phyloP scores from a whole-genome alignment of 23 tunicate genomes.

The Ciona savignyi region DNA sequence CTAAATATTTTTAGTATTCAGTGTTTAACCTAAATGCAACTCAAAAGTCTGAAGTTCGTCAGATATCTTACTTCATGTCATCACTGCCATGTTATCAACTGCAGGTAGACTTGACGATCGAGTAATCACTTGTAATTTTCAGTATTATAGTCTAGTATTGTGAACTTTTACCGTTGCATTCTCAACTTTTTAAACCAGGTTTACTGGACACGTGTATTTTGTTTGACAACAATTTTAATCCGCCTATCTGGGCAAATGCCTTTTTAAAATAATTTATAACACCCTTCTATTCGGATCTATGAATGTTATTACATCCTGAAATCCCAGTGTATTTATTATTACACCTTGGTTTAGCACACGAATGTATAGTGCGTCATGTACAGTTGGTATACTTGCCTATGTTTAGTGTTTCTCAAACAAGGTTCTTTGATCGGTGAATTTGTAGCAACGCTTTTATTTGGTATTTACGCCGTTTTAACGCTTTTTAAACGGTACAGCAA shows the following conservation, averaged over 20 bases:
- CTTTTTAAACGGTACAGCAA: neutral
- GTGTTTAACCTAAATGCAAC: too few relatives aligned
- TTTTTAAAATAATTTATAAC: neutral
- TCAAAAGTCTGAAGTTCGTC: too few relatives aligned
- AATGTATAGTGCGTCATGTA: too few relatives aligned
- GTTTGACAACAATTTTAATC: neutral
- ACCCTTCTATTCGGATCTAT: neutral
- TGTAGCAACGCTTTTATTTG: neutral
- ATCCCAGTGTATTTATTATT: neutral
- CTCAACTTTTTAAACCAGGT: neutral
- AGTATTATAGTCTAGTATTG: neutral
- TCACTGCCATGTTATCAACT: neutral
- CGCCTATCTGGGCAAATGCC: neutral
- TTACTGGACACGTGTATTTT: neutral
- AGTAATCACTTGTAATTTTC: neutral
- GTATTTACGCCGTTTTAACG: neutral
- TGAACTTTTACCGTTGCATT: neutral
- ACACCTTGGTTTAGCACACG: too few relatives aligned
- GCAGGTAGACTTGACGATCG: conserved; percentile 1
- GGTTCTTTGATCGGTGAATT: neutral
- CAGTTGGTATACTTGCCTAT: neutral
- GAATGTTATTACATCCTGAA: too few relatives aligned
- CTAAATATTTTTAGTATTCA: too few relatives aligned
- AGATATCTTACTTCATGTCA: neutral
- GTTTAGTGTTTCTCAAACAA: neutral